A percentile compares a stretch with the other conserved stretches of the same genome.
Conservation (phyloP, 2,888 invertebrate species). For the Stenurella melanura region DNA sequence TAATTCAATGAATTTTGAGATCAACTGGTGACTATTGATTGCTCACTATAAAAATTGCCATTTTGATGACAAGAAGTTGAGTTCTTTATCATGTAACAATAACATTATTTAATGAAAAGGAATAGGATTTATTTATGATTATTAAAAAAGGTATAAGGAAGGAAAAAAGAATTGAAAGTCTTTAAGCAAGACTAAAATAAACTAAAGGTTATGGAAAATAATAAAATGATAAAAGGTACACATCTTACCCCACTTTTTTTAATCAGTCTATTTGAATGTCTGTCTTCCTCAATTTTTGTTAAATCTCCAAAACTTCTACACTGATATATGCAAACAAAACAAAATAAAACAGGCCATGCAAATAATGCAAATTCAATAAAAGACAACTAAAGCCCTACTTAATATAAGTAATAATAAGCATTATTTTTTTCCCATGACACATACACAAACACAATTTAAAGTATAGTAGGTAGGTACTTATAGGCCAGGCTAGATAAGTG, state of each 20-base stretch:
- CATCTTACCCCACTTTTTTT: conserved; percentile 64
- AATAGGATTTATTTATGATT: conserved; percentile 7
- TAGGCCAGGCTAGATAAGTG: too few species aligned
- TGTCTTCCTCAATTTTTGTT: conserved; percentile 75
- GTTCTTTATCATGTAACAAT: neutral
- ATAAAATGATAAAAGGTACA: conserved; percentile 11
- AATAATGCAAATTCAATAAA: conserved; percentile 57
- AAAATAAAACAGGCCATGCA: conserved; percentile 52
- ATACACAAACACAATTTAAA: neutral
- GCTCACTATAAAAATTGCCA: too few species aligned
- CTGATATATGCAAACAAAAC: conserved; percentile 66
- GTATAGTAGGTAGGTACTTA: too few species aligned
- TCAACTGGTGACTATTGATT: too few species aligned
- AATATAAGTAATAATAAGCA: conserved; percentile 34
- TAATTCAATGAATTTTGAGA: neutral
- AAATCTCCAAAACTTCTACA: conserved; percentile 80
- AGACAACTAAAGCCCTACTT: conserved; percentile 28
- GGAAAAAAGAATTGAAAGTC: neutral
- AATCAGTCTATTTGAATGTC: conserved; percentile 63
- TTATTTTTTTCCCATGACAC: conserved; percentile 5
- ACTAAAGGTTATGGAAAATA: neutral
- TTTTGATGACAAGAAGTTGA: neutral
- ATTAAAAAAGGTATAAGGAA: neutral
- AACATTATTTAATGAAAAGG: neutral
- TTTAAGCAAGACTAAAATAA: neutral